Conservation (phyloP, 2,888 invertebrate species). For the Apotomis turbidana region DNA sequence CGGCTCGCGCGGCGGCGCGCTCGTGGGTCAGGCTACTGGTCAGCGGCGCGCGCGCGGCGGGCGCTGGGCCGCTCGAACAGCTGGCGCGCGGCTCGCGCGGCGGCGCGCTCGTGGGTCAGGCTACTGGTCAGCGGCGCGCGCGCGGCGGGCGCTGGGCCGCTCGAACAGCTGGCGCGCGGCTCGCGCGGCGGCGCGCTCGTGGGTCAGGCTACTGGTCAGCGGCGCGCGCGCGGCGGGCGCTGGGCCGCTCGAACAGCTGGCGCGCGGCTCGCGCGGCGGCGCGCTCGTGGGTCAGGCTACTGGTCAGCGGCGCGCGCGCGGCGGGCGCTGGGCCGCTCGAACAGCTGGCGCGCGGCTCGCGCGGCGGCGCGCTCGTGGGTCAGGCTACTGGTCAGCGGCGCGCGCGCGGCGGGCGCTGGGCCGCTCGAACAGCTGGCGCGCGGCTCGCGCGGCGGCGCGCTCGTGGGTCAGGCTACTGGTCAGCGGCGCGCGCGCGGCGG, state of each 20-base stretch:
- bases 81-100: constrained; percentile 85
- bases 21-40: constrained; percentile 81
- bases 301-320: constrained; percentile 58
- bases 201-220: constrained; percentile 50
- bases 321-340: constrained; percentile 91
- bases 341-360: constrained; percentile 87
- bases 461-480: constrained; percentile 81
- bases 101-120: constrained; percentile 86
- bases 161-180: constrained; percentile 92
- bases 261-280: constrained; percentile 78
- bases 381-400: constrained; percentile 35
- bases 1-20: constrained; percentile 79
- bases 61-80: constrained; percentile 94
- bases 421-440: constrained; percentile 94
- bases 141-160: constrained; percentile 87
- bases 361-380: constrained; percentile 87
- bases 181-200: constrained; percentile 86
- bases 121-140: constrained; percentile 51
- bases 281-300: constrained; percentile 86
- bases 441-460: constrained; percentile 79
- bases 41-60: constrained; percentile 63
- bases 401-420: constrained; percentile 86
- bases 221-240: constrained; percentile 76
- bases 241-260: constrained; percentile 95
- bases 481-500: constrained; percentile 63